These are phyloP conservation scores for Crotalus viridis DNA, from an alignment of 2,113 vertebrate genomes.

Conservation along the genomic window DNA sequence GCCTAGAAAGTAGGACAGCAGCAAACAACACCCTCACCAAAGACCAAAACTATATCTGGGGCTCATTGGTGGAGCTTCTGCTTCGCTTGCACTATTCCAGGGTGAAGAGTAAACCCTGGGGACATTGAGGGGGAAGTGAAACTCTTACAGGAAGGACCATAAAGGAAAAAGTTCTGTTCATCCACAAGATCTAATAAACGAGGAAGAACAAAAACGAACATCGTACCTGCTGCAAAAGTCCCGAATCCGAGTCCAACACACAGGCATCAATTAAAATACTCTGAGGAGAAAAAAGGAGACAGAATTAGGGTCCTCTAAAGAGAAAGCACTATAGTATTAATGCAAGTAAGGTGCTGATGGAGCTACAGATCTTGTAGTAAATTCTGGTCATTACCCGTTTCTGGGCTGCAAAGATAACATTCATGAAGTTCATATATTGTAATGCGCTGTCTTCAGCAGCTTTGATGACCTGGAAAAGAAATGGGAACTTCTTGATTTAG, in stretches of 20 bases:
- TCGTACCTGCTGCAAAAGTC: slow-evolving; percentile 92
- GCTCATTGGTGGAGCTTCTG: neutral
- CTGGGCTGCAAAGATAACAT: slow-evolving; percentile 95
- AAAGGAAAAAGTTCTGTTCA: neutral
- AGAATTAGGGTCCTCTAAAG: neutral
- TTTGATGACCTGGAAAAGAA: slow-evolving; percentile 85
- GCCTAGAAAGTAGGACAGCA: slow-evolving; percentile 75
- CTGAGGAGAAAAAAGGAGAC: slow-evolving; percentile 65
- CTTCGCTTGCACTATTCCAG: neutral
- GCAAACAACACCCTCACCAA: neutral
- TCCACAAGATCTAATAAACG: neutral
- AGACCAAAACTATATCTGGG: neutral
- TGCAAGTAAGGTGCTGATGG: neutral
- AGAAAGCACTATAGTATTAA: neutral
- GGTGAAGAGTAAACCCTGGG: neutral
- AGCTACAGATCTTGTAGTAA: neutral
- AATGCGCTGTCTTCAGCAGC: slow-evolving; percentile 90
- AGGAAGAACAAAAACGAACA: neutral
- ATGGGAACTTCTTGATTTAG: slow-evolving; percentile 1
- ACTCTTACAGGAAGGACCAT: neutral
- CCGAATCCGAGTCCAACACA: slow-evolving; percentile 90
- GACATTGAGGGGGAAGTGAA: neutral
- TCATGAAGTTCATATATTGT: slow-evolving; percentile 99
- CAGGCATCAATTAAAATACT: slow-evolving; percentile 94
- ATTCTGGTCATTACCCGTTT: slow-evolving; percentile 80